Percentiles rank a stretch among this genome's conserved stretches.
phyloP scores from a whole-genome alignment of 2,888 invertebrate genomes.

The Caenorhabditis imperialis region DNA sequence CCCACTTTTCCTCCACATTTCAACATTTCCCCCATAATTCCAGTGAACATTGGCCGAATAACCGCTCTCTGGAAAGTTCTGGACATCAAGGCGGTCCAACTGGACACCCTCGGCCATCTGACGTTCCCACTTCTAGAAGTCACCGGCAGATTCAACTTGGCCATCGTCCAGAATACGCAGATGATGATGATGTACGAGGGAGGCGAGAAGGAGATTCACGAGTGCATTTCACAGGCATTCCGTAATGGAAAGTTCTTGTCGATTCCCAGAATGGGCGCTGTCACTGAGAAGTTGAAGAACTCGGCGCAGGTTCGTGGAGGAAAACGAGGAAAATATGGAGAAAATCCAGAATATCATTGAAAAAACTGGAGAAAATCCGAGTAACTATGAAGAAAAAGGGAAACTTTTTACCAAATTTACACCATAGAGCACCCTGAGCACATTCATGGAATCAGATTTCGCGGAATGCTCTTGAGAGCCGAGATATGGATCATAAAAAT shows the following conservation, averaged over 20 bases:
- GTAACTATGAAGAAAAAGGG: too few relatives aligned
- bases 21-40: background rate
- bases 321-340: background rate
- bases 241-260: slow-evolving; percentile 63
- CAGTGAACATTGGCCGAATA: slow-evolving; percentile 40
- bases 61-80: slow-evolving; percentile 56
- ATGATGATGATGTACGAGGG: slow-evolving; percentile 60
- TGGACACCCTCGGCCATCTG: slow-evolving; percentile 69
- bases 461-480: too few relatives aligned
- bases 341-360: too few relatives aligned
- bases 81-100: slow-evolving; percentile 72
- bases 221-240: slow-evolving; percentile 59
- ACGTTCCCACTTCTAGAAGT: slow-evolving; percentile 64
- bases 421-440: too few relatives aligned
- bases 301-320: slow-evolving; percentile 50
- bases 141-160: slow-evolving; percentile 61
- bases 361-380: too few relatives aligned
- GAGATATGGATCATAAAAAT: too few relatives aligned
- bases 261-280: slow-evolving; percentile 56
- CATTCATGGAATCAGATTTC: too few relatives aligned
- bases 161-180: slow-evolving; percentile 61
- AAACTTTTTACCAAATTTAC: too few relatives aligned
- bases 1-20: background rate
- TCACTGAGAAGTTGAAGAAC: slow-evolving; percentile 37
- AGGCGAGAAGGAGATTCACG: slow-evolving; percentile 68